These are phyloP conservation scores for Datnioides undecimradiatus DNA, from an alignment of 2,113 vertebrate genomes.

Conservation along the genomic window DNA sequence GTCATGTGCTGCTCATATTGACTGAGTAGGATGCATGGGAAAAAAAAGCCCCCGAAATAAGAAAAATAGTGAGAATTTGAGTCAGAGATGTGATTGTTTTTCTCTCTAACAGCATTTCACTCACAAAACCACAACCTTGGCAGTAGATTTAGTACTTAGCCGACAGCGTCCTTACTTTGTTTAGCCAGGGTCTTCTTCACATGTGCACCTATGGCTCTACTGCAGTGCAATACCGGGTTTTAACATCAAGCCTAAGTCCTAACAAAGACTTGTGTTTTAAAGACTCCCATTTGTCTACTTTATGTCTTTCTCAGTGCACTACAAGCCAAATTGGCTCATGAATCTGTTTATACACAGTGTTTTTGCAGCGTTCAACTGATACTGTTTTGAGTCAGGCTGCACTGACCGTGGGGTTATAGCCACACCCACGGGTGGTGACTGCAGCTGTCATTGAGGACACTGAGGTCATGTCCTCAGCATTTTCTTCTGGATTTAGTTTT, in stretches of 20 bases:
- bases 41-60: slow-evolving; percentile 17
- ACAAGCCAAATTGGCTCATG: neutral
- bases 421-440: slow-evolving; percentile 4
- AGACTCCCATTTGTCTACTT: neutral
- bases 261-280: neutral
- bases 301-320: no score
- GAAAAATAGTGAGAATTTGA: slow-evolving; percentile 1
- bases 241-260: neutral
- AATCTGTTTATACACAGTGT: neutral
- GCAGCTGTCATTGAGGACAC: slow-evolving; percentile 4
- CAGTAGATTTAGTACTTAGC: neutral
- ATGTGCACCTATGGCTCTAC: neutral
- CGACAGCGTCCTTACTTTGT: neutral
- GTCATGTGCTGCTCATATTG: slow-evolving; percentile 24
- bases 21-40: slow-evolving; percentile 17
- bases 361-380: neutral
- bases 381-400: neutral
- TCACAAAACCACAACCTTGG: slow-evolving; percentile 7
- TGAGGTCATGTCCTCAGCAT: neutral
- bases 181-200: neutral
- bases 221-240: neutral
- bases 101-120: neutral
- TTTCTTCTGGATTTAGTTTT: neutral
- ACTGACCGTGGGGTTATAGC: neutral
- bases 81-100: neutral